Evolutionary conservation across 2,113 vertebrate genomes (phyloP).

Genomic region (Macroglossus sobrinus): DNA sequence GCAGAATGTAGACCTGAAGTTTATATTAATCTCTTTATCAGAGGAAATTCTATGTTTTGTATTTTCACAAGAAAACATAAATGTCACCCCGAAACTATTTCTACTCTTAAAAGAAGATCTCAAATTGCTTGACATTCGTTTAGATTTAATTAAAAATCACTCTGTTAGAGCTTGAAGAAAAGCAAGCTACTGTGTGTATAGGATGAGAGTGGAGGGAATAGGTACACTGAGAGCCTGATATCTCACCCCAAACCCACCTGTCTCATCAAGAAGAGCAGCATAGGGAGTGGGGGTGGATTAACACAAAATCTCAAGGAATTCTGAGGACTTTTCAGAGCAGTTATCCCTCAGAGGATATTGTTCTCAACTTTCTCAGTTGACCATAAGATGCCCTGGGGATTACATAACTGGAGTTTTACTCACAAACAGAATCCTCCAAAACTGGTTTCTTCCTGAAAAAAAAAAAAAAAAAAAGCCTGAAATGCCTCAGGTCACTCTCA

Average conservation of each 20-base stretch:
- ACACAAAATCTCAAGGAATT: not conserved
- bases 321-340: not conserved
- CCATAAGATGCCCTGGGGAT: not conserved
- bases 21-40: not conserved
- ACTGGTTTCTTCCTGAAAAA: not conserved
- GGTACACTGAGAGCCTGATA: not conserved
- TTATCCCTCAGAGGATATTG: not conserved
- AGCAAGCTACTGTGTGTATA: not conserved
- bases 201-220: accelerated
- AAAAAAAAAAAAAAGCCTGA: not conserved
- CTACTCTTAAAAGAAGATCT: not conserved
- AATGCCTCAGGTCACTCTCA: not conserved
- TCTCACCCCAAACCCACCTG: accelerated
- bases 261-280: too few species aligned
- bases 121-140: not conserved
- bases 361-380: not conserved
- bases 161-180: not conserved
- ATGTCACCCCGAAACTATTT: not conserved
- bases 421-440: not conserved
- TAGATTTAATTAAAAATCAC: not conserved
- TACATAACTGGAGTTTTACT: not conserved
- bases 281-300: not conserved
- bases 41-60: not conserved
- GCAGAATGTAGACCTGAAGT: not conserved
- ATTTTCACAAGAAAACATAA: not conserved